Percentiles rank a stretch among this genome's conserved stretches.
These are phyloP conservation scores for Nothoprocta pentlandii DNA, from an alignment of 2,113 vertebrate species.

Conservation along the genomic window DNA sequence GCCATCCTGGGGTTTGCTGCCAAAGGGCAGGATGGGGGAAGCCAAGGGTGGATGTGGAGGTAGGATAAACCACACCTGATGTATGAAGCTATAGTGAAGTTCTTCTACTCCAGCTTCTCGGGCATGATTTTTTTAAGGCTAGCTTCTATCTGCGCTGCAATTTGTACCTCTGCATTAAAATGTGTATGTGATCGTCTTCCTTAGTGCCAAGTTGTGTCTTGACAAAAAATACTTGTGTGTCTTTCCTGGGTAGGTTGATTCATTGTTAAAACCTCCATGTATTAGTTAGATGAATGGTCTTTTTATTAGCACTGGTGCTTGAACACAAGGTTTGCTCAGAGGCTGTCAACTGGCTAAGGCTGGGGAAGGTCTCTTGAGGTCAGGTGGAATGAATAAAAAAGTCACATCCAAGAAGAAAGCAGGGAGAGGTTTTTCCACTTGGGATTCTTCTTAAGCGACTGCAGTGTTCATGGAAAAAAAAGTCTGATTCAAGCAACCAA, in stretches of 20 bases:
- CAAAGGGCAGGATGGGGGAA: background rate
- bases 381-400: conserved; percentile 10
- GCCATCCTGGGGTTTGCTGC: background rate
- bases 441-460: background rate
- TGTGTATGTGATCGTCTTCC: background rate
- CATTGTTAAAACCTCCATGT: conserved; percentile 21
- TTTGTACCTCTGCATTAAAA: background rate
- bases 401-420: background rate
- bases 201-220: background rate
- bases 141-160: background rate
- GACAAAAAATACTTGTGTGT: background rate
- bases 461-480: background rate
- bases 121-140: background rate
- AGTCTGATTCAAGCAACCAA: background rate
- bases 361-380: conserved; percentile 46
- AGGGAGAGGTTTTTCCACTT: background rate
- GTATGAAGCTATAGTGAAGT: background rate
- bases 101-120: background rate
- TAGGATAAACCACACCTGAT: background rate
- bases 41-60: background rate
- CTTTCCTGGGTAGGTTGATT: conserved; percentile 26
- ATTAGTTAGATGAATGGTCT: conserved; percentile 48
- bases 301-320: conserved; percentile 12
- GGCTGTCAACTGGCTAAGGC: background rate
- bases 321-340: conserved; percentile 8